Base-by-base conservation (phyloP, 2,797 vertebrate species). In the Tarsius wallacei region DNA sequence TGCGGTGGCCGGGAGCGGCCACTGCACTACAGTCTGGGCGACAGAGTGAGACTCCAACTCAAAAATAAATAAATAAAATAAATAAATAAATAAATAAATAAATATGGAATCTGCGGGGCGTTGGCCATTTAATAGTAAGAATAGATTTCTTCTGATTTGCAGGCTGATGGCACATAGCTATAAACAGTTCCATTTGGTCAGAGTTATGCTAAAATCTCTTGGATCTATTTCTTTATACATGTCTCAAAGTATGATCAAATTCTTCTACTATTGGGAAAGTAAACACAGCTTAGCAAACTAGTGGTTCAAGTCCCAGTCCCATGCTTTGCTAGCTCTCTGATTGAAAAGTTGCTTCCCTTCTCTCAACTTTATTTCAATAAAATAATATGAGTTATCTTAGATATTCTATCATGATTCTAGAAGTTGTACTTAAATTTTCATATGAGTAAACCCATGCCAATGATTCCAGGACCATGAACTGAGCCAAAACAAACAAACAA, bases 341-440 rank as follows among this genome's bases (percentile, higher is more conserved):
- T 7, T 55, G 8, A 89, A 74, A 86, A 59, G 5, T 36, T 51
- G 0, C 73, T 91, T 85, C 5, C 22, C 3, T 5, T 90, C 26
- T 83, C 5, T 61, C 68, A 89, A 76, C 7, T 7, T 73, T 84
- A 84, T 90, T 90, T 94, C 42, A 87, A 2, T 88, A 82, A 80
- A 90, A 42, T 61, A 89, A 57, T 36, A 64, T 19, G 26, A 77
- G 8, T 91, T 90, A 42, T 86, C 14, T 90, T 87, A 76, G 14
- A 42, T 57, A 57, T 53, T 57, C 7, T 42, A 2, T 82, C 10
- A 70, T 11, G 5, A 88, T 96, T 17, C 55, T 13, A 1, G 61
- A 74, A 70, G 4, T 21, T 64, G 15, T 77, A 21, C 42, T 5
- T 66, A 66, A 42, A n/a, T 76, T 87, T 59, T 55, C 7, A 31